Conservation (phyloP, 2,113 vertebrate genomes). For the Ophthalmolycus amberensis region DNA sequence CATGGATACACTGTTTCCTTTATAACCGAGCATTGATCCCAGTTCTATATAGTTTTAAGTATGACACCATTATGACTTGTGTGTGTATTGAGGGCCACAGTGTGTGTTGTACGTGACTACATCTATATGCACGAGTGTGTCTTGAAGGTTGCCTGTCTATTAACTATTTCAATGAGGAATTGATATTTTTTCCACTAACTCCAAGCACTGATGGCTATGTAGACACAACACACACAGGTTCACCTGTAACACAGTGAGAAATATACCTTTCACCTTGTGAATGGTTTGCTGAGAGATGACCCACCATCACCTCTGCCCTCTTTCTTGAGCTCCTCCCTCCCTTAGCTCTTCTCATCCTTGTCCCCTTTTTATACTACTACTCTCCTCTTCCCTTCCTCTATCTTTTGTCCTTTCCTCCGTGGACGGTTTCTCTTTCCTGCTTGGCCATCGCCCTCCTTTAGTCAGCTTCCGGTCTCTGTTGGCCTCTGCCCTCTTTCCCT, state of each 20-base stretch:
- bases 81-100: background rate
- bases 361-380: background rate
- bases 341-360: background rate
- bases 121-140: background rate
- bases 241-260: constrained; percentile 10
- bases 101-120: background rate
- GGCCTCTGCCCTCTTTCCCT: background rate
- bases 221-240: constrained; percentile 6
- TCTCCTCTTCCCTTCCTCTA: background rate
- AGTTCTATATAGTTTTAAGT: background rate
- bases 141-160: background rate
- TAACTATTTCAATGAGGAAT: constrained; percentile 8
- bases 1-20: background rate
- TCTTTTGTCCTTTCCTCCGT: background rate
- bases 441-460: background rate
- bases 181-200: constrained; percentile 4
- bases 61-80: background rate
- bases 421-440: background rate
- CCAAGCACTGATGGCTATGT: background rate
- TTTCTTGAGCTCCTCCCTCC: background rate
- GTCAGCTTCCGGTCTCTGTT: constrained; percentile 20
- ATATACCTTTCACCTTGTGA: constrained; percentile 25
- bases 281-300: constrained; percentile 54
- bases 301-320: constrained; percentile 25
- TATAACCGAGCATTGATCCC: background rate